Evolutionary conservation across 2,797 vertebrate species (phyloP), one percentile per base, ranked within the genome.

Genomic region (Podarcis lilfordi): DNA sequence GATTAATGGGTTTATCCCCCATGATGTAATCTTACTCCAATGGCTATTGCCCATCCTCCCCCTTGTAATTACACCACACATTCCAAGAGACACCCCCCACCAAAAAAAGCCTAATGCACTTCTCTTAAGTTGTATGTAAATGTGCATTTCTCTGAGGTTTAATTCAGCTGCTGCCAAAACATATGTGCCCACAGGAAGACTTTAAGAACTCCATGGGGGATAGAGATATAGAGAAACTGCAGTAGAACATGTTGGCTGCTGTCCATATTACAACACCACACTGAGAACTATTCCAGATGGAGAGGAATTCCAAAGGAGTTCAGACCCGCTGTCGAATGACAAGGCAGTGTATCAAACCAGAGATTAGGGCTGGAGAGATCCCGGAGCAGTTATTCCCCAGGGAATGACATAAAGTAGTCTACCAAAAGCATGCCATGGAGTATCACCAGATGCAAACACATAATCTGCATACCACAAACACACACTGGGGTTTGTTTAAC

Each of bases 401-500:
- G 0, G 7, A 82, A 23, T 81, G 86, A 79, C 74, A 32, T 1
- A 1, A 88, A 93, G 87, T 82, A 89, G 79, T 80, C 74, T 27
- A 23, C 27, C 82, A 92, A 94, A 91, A 23, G 79, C 90, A 68
- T 5, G 43, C 29, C 86, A 86, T 50, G 15, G 35, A 40, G 35
- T 85, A 84, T 66, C 82, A 84, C 84, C 80, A 80, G 75, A 89
- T 2, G 66, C 50, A 91, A 89, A 81, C 80, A 88, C 80, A 45
- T 84, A 91, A 94, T 87, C 89, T 86, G 80, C n/a, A 3, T 84
- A 85, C 78, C 83, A 91, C 86, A 81, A 90, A 94, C 86, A 90
- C 93, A 74, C 4, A 1, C 3, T 78, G n/a, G 85, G 79, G 87
- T 94, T 92, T 96, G 88, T 95, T 96, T 94, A 90, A 90, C 59